Evolutionary conservation across 2,797 vertebrate species (phyloP).

Genomic region (Poecilia picta): DNA sequence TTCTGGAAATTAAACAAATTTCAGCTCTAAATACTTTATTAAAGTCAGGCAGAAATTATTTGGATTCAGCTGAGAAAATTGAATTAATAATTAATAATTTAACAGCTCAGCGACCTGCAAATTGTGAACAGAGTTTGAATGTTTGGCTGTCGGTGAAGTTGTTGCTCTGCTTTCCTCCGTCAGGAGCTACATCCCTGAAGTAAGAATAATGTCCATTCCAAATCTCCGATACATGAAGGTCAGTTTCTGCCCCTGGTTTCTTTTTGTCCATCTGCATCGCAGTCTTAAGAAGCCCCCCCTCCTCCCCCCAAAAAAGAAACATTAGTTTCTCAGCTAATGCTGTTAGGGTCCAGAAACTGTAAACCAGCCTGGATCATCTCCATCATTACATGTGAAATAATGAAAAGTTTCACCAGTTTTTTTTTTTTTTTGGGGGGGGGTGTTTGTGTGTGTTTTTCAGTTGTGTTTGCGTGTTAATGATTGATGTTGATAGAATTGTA

Average conservation of each 20-base stretch:
- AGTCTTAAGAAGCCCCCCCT: background rate
- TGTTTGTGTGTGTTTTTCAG: no score
- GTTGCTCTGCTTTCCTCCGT: slow-evolving; percentile 17
- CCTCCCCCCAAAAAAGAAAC: no score
- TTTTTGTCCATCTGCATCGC: background rate
- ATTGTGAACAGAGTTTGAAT: background rate
- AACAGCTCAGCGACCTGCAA: slow-evolving; percentile 1
- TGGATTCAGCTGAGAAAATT: background rate
- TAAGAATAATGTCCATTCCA: slow-evolving; percentile 99
- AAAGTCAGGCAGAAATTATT: background rate
- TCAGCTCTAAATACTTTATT: background rate
- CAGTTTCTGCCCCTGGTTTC: slow-evolving; percentile 60
- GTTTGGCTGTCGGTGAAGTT: slow-evolving; percentile 17
- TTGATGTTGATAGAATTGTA: background rate
- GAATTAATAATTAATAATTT: background rate
- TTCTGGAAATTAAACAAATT: background rate
- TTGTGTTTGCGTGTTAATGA: background rate
- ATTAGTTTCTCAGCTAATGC: background rate
- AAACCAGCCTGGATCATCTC: background rate
- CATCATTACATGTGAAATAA: background rate
- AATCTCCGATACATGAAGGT: slow-evolving; percentile 97
- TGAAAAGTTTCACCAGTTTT: background rate
- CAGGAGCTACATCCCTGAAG: slow-evolving; percentile 98
- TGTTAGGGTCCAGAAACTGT: background rate
- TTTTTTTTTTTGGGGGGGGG: no score